Percentiles rank a stretch among this genome's conserved stretches.
Conservation (phyloP, 2,113 vertebrate genomes). For the Chaetops frenatus region DNA sequence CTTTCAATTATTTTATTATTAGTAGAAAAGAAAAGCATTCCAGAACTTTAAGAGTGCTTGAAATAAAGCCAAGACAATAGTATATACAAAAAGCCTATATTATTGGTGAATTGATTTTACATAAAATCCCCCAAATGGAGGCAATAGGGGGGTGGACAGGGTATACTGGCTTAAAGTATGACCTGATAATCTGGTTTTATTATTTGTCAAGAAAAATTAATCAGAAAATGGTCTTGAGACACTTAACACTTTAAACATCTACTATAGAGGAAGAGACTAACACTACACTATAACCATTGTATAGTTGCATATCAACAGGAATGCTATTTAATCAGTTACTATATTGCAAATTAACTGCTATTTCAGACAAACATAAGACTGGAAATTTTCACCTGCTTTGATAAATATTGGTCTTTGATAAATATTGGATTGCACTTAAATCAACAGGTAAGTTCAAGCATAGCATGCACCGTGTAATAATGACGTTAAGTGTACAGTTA, state of each 20-base stretch:
- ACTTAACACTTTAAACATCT: background rate
- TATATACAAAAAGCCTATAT: background rate
- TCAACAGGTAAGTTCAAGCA: background rate
- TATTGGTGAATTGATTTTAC: background rate
- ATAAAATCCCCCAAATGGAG: background rate
- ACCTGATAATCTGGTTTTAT: background rate
- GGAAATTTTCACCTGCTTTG: background rate
- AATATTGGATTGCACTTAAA: background rate
- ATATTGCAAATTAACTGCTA: background rate
- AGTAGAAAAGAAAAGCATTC: background rate
- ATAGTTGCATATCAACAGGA: background rate
- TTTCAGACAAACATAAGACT: background rate
- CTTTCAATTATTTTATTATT: background rate
- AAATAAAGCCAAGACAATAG: background rate
- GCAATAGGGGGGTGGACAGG: background rate
- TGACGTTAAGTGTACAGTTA: background rate
- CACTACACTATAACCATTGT: background rate
- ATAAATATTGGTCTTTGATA: background rate
- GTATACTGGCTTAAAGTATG: background rate
- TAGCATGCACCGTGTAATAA: accelerated
- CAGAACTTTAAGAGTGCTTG: background rate
- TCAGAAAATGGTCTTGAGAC: background rate
- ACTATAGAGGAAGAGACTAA: background rate
- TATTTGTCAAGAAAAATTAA: background rate
- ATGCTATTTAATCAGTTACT: background rate